Percentiles rank a stretch among this genome's conserved stretches.
Evolutionary conservation across 2,797 vertebrate genomes (phyloP).

Genomic region (Channa striata): DNA sequence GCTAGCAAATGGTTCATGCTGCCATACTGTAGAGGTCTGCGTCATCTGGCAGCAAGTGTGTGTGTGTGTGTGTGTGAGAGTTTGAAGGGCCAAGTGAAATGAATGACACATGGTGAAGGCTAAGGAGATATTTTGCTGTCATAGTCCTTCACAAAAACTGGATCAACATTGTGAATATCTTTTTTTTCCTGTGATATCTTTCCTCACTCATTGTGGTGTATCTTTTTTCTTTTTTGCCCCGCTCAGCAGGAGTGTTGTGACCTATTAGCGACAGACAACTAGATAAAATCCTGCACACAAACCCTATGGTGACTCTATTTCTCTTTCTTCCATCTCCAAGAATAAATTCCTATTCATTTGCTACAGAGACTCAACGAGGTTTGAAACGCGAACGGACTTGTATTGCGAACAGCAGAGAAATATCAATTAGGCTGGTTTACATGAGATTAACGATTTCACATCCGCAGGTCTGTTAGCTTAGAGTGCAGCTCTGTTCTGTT

Average conservation of each 20-base stretch:
- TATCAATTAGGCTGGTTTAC: slow-evolving; percentile 55
- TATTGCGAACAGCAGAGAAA: slow-evolving; percentile 17
- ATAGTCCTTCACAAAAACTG: slow-evolving; percentile 17
- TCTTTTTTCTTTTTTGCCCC: slow-evolving; percentile 21
- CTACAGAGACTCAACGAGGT: slow-evolving; percentile 20
- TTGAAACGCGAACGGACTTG: slow-evolving; percentile 22
- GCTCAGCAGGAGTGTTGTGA: slow-evolving; percentile 53
- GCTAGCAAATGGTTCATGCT: slow-evolving; percentile 36
- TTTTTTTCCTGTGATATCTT: slow-evolving; percentile 22
- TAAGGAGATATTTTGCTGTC: slow-evolving; percentile 31
- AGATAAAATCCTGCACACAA: slow-evolving; percentile 40
- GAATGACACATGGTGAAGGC: too few species aligned
- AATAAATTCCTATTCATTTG: slow-evolving; percentile 30
- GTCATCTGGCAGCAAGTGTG: slow-evolving; percentile 39
- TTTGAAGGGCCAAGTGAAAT: slow-evolving; percentile 15
- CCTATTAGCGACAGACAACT: slow-evolving; percentile 50
- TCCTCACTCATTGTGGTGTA: neutral
- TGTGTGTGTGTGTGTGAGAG: slow-evolving; percentile 15
- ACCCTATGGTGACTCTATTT: slow-evolving; percentile 40
- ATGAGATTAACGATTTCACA: slow-evolving; percentile 48
- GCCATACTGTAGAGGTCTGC: slow-evolving; percentile 21
- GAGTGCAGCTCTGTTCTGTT: slow-evolving; percentile 62
- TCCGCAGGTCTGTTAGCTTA: slow-evolving; percentile 55
- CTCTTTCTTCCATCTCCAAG: slow-evolving; percentile 37
- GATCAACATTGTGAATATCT: slow-evolving; percentile 20